Base-by-base conservation (phyloP, 1,140 invertebrate species). In the Pseudomyrmex flavicornis region DNA sequence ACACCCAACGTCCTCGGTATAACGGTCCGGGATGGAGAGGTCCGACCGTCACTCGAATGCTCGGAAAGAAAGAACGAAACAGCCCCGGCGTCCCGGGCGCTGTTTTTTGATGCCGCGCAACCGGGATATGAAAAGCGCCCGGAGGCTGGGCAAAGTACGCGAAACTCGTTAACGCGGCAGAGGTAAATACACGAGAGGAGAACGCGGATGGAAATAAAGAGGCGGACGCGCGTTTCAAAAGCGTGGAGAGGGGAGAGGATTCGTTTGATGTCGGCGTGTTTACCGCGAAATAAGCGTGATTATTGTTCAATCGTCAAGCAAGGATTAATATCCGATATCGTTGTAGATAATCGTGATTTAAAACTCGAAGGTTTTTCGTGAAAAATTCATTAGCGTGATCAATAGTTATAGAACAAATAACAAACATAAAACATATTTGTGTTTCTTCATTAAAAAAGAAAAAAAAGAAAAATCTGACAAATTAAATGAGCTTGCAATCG, bases 101-200 rank as follows among this genome's bases (percentile, higher is more conserved):
- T 80, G 66, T 80, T 80, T 80, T 80, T 72, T 80, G 76, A 80
- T 80, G 54, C 65, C 54, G 9, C 1, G 3, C 61, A 13, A 20
- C n/a, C n/a, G 56, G 58, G 65, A 59, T 62, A 48, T 50, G 44
- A 17, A 72, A 58, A 69, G 50, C n/a, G 58, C 52, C 59, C 10
- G 65, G 13, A 52, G 66, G 76, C 66, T 65, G 4, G 44, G 48
- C 48, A 48, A 63, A 76, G 82, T 86, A 48, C 15, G 54, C 46
- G 76, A 58, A 86, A 83, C 68, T 75, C 54, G 73, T 84, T 73
- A 73, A 73, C 66, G 46, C 68, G 54, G 22, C 61, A 46, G 83
- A 84, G 48, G 80, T 79, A 84, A 88, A 88, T 76, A 66, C 52
- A 9, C 9, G n/a, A 35, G 46, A 62, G 26, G 35, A 69, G 65